Conservation (phyloP, 2,113 vertebrate species). For the Galbula dea region DNA sequence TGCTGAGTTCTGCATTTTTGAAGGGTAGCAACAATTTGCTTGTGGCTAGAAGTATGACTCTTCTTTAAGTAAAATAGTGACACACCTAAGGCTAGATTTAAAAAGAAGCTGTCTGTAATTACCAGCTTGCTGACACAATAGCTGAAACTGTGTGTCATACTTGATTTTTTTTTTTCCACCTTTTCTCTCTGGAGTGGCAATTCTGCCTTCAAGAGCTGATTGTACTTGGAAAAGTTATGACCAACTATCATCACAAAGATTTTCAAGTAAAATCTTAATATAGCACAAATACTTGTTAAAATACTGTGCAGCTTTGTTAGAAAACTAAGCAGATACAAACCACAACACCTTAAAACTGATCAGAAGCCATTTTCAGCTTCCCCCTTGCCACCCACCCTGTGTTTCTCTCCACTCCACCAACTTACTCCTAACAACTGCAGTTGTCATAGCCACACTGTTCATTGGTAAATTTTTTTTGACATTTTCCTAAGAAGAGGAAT, state of each 20-base stretch:
- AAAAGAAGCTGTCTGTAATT: constrained; percentile 55
- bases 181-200: constrained; percentile 34
- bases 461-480: no score
- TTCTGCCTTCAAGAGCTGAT: neutral
- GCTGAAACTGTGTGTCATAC: constrained; percentile 70
- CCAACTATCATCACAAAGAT: neutral
- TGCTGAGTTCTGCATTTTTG: constrained; percentile 60
- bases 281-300: neutral
- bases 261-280: neutral
- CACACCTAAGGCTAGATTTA: constrained; percentile 70
- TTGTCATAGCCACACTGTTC: neutral
- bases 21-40: constrained; percentile 53
- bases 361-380: neutral
- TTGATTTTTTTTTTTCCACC: constrained; percentile 24
- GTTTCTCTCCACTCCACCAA: neutral
- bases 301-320: neutral
- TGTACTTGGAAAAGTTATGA: neutral
- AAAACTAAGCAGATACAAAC: neutral
- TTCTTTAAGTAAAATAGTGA: constrained; percentile 60
- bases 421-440: neutral
- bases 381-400: accelerated
- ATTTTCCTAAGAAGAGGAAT: neutral
- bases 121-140: constrained; percentile 66
- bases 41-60: constrained; percentile 66
- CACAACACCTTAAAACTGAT: neutral